phyloP scores from a whole-genome alignment of 2,797 vertebrate genomes.

The Dipus sagitta region DNA sequence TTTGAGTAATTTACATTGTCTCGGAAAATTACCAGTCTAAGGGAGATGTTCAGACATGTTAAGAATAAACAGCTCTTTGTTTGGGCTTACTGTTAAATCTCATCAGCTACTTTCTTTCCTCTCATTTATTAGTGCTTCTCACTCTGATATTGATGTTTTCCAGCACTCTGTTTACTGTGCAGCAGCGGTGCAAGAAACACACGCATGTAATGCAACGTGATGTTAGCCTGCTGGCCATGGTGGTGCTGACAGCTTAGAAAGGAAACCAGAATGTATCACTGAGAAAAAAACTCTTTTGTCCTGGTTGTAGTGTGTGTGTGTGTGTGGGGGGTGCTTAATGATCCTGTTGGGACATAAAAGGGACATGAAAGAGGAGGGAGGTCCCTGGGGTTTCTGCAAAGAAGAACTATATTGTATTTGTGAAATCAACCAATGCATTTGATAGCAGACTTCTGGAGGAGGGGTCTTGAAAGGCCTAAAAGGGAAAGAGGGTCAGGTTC shows the following conservation, averaged over 20 bases:
- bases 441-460: background rate
- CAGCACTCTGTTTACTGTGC: background rate
- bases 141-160: conserved; percentile 1
- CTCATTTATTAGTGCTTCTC: conserved; percentile 7
- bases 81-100: background rate
- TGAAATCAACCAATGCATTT: background rate
- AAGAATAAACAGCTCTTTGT: background rate
- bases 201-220: fast-evolving
- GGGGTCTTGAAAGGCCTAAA: background rate
- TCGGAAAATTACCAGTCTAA: conserved; percentile 8
- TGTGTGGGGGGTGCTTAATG: background rate
- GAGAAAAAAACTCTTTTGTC: background rate
- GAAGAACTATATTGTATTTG: background rate
- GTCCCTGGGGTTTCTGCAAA: background rate
- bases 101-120: background rate
- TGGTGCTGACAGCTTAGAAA: conserved; percentile 22
- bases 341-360: background rate
- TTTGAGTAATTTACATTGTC: conserved; percentile 36
- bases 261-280: conserved; percentile 32
- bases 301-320: too few relatives aligned
- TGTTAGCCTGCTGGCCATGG: background rate
- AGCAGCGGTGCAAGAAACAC: background rate
- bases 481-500: background rate
- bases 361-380: background rate
- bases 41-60: background rate